Percentiles rank a stretch among this genome's conserved stretches.
Conservation (phyloP, 1,140 invertebrate genomes). For the Sipha flava region DNA sequence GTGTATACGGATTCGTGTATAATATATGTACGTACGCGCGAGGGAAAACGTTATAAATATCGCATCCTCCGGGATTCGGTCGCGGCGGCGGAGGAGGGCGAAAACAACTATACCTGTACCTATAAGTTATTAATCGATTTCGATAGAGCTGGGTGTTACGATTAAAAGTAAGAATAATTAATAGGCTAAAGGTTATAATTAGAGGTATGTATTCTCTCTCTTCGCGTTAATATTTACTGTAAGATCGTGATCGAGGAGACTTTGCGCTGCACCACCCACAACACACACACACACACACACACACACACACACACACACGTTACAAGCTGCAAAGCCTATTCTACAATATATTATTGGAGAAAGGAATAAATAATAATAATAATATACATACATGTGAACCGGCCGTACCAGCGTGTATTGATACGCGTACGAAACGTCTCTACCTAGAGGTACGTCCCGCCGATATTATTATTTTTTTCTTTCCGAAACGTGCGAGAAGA, state of each 20-base stretch:
- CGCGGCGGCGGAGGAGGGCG: background rate
- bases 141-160: constrained; percentile 30
- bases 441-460: too few species aligned
- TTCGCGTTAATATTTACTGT: background rate
- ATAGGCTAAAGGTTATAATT: constrained; percentile 32
- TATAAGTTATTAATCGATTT: constrained; percentile 28
- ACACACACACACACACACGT: background rate
- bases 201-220: constrained; percentile 3
- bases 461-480: background rate
- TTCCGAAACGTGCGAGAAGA: background rate
- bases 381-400: background rate
- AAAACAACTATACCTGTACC: background rate
- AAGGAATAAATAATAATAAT: background rate
- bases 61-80: background rate
- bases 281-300: background rate
- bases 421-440: too few species aligned
- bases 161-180: constrained; percentile 32
- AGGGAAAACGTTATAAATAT: too few species aligned
- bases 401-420: too few species aligned
- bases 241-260: constrained; percentile 29
- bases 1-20: background rate
- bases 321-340: background rate
- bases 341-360: background rate
- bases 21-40: background rate
- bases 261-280: constrained; percentile 27